Evolutionary conservation across 2,113 vertebrate species (phyloP), one percentile per base, ranked within the genome.

Genomic region (Mustela lutreola): DNA sequence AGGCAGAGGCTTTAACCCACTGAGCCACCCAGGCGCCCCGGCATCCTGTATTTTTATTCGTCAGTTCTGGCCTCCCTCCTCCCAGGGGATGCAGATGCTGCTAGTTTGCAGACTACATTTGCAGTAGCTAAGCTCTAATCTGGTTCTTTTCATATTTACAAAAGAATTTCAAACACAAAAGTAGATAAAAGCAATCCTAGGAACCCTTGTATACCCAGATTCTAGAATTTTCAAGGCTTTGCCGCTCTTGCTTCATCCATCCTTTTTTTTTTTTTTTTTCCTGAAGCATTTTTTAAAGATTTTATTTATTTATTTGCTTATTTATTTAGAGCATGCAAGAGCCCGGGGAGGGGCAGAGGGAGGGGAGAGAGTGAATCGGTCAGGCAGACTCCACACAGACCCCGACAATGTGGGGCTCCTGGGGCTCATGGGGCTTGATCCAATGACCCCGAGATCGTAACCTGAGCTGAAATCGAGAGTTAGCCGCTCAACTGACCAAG

Each of bases 161-260:
- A 89, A 73, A 81, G 60, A 19, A 42, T 62, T 36, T 39, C 71
- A 48, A 53, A 62, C 28, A 24, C 28, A n/a, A 67, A 94, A 45
- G 48, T 62, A 42, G 63, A 39, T 81, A 19, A 75, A 91, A 85
- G 58, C 18, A 78, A 1, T 53, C 4, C 36, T 2, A 14, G 73
- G 26, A 95, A 89, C 53, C 60, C 63, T 79, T 65, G 12, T 14
- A 6, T 18, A 33, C 39, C 53, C 81, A 63, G 58, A 60, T 50
- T 91, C 53, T 31, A 71, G 33, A 95, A 70, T 85, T 62, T 89
- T 53, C 39, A 85, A 80, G 78, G 79, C 39, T 50, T 88, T 91
- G 4, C 31, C 6, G 28, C 24, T 89, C 73, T 89, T 81, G 48
- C 48, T 70, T 92, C 22, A n/a, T 53, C 73, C 22, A 58, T 26